These are phyloP conservation scores for Crematogaster levior DNA, from an alignment of 2,888 invertebrate genomes.

Conservation along the genomic window DNA sequence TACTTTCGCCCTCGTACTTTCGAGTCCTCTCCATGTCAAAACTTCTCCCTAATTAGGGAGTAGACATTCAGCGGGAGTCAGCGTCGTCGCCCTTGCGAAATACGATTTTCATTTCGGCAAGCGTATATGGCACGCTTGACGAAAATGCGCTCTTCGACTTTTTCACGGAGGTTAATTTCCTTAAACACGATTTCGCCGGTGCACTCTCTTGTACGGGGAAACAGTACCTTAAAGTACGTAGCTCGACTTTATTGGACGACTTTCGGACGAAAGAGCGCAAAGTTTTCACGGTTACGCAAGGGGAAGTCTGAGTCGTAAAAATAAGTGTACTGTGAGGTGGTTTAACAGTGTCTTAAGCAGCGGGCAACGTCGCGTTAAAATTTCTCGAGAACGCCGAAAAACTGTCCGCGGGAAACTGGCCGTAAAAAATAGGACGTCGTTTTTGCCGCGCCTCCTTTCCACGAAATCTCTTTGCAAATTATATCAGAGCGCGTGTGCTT, in stretches of 20 bases:
- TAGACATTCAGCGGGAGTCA: neutral
- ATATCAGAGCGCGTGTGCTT: neutral
- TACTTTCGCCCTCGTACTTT: constrained; percentile 16
- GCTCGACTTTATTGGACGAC: constrained; percentile 68
- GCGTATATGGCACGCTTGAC: constrained; percentile 33
- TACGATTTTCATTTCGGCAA: constrained; percentile 40
- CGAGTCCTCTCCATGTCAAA: constrained; percentile 27
- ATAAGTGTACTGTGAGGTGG: constrained; percentile 69
- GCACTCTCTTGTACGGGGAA: constrained; percentile 22
- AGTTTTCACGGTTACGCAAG: constrained; percentile 62
- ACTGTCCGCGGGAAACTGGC: constrained; percentile 43
- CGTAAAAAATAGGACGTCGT: constrained; percentile 26
- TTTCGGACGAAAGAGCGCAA: constrained; percentile 63
- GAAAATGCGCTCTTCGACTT: constrained; percentile 30
- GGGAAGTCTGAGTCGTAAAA: constrained; percentile 66
- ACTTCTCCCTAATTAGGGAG: constrained; percentile 45
- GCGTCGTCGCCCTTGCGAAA: constrained; percentile 28
- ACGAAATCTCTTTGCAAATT: constrained; percentile 22
- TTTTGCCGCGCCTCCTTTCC: neutral
- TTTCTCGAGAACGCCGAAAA: constrained; percentile 56
- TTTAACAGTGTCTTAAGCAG: constrained; percentile 72
- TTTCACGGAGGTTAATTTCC: constrained; percentile 54
- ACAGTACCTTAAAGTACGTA: constrained; percentile 54
- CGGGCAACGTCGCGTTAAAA: constrained; percentile 61
- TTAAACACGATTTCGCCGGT: constrained; percentile 60